Evolutionary conservation across 2,797 vertebrate species (phyloP).

Genomic region (Sebastes oblongus): DNA sequence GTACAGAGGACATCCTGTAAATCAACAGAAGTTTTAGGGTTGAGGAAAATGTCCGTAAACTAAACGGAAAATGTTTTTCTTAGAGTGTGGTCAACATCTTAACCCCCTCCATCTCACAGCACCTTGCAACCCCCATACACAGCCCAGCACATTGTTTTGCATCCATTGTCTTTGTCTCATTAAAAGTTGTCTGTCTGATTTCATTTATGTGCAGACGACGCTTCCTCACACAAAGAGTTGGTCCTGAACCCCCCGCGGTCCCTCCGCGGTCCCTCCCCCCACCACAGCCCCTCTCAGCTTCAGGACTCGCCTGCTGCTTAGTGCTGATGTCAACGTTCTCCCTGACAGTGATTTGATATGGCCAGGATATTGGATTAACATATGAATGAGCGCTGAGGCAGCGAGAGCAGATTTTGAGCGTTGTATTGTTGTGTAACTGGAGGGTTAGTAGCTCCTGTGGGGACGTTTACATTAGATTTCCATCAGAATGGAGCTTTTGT

Average conservation of each 20-base stretch:
- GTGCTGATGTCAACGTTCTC: constrained; percentile 49
- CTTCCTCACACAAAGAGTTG: constrained; percentile 40
- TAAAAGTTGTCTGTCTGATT: constrained; percentile 41
- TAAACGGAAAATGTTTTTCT: no score
- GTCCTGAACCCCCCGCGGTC: neutral
- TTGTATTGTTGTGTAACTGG: constrained; percentile 49
- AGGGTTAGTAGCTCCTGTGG: constrained; percentile 44
- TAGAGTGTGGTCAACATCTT: neutral
- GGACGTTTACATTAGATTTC: constrained; percentile 65
- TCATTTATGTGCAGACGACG: constrained; percentile 23
- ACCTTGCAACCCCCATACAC: neutral
- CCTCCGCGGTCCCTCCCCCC: neutral
- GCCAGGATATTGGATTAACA: constrained; percentile 54
- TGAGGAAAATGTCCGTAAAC: no score
- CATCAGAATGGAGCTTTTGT: constrained; percentile 62
- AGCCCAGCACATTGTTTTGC: constrained; percentile 10
- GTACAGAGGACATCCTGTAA: no score
- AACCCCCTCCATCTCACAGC: neutral
- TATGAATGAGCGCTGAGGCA: constrained; percentile 53
- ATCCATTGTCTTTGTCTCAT: constrained; percentile 42
- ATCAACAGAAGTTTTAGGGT: no score
- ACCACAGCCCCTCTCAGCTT: neutral
- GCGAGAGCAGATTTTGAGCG: constrained; percentile 13
- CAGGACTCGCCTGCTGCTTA: constrained; percentile 11
- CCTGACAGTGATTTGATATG: constrained; percentile 52